A percentile compares a stretch with the other conserved stretches of the same genome.
phyloP scores from a whole-genome alignment of 2,888 invertebrate genomes.

The Notodonta dromedarius region DNA sequence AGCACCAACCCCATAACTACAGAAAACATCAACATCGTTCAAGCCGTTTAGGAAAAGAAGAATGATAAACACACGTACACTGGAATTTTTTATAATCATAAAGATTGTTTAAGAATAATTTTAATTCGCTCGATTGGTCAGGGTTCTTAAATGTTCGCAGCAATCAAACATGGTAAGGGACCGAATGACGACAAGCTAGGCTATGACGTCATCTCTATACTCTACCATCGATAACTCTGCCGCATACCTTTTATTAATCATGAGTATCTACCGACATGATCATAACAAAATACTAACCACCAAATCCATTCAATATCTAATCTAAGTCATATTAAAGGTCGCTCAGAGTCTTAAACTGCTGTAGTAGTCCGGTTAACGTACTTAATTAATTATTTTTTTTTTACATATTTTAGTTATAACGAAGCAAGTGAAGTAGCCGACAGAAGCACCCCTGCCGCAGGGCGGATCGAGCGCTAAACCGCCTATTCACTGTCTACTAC shows the following conservation, averaged over 20 bases:
- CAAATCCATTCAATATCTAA: too few species aligned
- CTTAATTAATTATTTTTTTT: too few species aligned
- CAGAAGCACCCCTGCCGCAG: conserved; percentile 23
- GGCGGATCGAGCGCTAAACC: conserved; percentile 26
- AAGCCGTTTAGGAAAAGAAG: too few species aligned
- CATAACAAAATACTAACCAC: neutral
- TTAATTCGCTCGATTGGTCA: too few species aligned
- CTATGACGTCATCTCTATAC: conserved; percentile 28
- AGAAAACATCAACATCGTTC: too few species aligned
- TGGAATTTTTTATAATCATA: too few species aligned
- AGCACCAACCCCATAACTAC: too few species aligned
- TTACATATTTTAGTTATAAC: too few species aligned
- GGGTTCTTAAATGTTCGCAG: too few species aligned
- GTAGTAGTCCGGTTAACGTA: neutral
- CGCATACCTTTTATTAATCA: conserved; percentile 20
- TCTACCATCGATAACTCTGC: conserved; percentile 4
- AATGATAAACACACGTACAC: too few species aligned
- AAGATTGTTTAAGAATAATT: too few species aligned
- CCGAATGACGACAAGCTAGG: conserved; percentile 16
- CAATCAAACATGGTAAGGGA: conserved; percentile 18
- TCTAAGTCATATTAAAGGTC: too few species aligned
- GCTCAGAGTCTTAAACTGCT: neutral
- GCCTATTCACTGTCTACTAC: conserved; percentile 29
- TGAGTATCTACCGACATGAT: conserved; percentile 23
- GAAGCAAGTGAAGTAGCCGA: conserved; percentile 9